Evolutionary conservation across 2,113 vertebrate genomes (phyloP), one percentile per base, ranked within the genome.

Genomic region (Strix uralensis): DNA sequence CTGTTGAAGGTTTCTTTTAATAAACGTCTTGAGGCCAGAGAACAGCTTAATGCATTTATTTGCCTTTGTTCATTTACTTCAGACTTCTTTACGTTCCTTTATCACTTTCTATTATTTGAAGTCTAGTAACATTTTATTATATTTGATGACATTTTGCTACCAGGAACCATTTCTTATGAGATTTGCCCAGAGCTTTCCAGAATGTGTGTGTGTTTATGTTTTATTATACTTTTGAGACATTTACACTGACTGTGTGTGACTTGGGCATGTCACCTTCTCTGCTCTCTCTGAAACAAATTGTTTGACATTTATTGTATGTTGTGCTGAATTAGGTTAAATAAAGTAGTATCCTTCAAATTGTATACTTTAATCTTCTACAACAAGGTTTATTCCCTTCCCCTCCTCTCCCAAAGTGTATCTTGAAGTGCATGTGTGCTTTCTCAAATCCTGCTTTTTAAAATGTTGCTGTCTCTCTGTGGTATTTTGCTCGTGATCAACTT

Each of bases 241-340:
- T 77, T 75, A 62, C 25, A 12, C 14, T 88, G 58, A 4, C 54
- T 54, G 23, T 3, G 1, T 81, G 10, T 72, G 58, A 62, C 58
- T 94, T 73, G 19, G 8, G 4, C 0, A 0, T 46, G 25, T 54
- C 0, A 0, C 27, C n/a, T 80, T 40, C 29, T 87, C 25, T 80
- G 36, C 38, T 75, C 1, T 61, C 29, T 75, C 34, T 40, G 66
- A 80, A 61, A 79, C 9, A 42, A 32, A n/a, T 10, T 20, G 11
- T 32, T 59, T 63, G 38, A 9, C 26, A 5, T 55, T 90, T 81
- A 30, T 66, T 88, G 29, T 11, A 14, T 32, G 0, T 75, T 79
- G 21, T 72, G 21, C 12, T 58, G 9, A 55, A 34, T 65, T 69
- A 52, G 25, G 18, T 88, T 73, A 72, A 70, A 69, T n/a, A 13